Percentiles rank a stretch among this genome's conserved stretches.
phyloP scores from a whole-genome alignment of 2,797 vertebrate species.

The Alosa sapidissima region DNA sequence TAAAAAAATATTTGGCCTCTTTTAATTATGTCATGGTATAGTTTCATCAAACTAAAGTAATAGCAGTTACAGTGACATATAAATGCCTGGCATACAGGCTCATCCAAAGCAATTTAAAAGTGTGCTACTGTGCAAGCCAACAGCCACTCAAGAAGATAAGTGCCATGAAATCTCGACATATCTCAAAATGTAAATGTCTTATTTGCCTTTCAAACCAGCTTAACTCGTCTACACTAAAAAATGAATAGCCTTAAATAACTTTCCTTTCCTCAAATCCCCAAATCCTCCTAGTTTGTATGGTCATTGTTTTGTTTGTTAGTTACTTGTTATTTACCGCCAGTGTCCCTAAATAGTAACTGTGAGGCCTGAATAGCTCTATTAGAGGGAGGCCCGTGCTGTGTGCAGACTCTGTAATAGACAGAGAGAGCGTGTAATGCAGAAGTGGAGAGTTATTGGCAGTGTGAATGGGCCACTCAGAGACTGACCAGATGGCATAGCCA shows the following conservation, averaged over 20 bases:
- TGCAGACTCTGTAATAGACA: not conserved
- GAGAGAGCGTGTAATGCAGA: not conserved
- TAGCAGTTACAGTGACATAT: too few relatives aligned
- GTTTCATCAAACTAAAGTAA: too few relatives aligned
- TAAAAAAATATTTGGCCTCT: too few relatives aligned
- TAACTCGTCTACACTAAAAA: not conserved
- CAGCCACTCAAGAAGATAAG: too few relatives aligned
- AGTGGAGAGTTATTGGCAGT: not conserved
- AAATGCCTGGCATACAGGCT: too few relatives aligned
- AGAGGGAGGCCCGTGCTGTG: not conserved
- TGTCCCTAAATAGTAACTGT: not conserved
- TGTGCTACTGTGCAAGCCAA: too few relatives aligned
- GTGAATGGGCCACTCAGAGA: not conserved
- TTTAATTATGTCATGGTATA: too few relatives aligned
- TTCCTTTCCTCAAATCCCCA: not conserved
- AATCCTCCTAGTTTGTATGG: not conserved
- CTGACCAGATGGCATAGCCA: not conserved
- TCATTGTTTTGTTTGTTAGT: conserved; percentile 3
- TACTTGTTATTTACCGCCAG: not conserved
- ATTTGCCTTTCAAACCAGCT: not conserved
- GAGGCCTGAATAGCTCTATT: not conserved
- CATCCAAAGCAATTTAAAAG: too few relatives aligned
- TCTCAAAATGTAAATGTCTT: not conserved
- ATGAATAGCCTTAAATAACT: not conserved
- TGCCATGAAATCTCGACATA: not conserved